Evolutionary conservation across 2,797 vertebrate species (phyloP).

Genomic region (Semotilus atromaculatus): DNA sequence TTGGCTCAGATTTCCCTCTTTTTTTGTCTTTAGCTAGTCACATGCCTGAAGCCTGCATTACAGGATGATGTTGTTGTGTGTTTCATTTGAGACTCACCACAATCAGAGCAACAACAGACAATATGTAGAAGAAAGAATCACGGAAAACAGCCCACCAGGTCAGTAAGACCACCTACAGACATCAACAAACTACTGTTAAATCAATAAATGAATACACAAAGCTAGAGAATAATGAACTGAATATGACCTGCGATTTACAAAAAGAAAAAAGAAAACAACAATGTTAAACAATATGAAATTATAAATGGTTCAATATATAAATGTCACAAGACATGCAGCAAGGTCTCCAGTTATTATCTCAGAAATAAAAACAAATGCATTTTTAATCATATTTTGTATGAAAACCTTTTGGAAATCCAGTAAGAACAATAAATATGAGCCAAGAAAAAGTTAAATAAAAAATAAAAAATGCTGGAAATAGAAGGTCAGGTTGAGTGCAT

Average conservation of each 20-base stretch:
- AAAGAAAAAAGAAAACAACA: neutral
- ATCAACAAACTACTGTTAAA: neutral
- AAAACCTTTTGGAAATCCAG: neutral
- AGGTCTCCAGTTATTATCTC: neutral
- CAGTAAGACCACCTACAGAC: slow-evolving; percentile 88
- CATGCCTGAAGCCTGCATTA: neutral
- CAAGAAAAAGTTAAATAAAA: neutral
- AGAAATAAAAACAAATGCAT: neutral
- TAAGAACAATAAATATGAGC: neutral
- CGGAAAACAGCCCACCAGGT: slow-evolving; percentile 96
- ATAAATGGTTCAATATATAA: neutral
- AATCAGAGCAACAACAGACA: slow-evolving; percentile 92
- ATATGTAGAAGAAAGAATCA: slow-evolving; percentile 92
- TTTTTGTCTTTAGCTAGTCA: neutral
- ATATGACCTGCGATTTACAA: neutral
- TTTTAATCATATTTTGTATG: neutral
- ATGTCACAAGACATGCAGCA: neutral
- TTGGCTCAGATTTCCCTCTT: neutral
- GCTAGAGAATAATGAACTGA: neutral
- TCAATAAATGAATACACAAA: neutral
- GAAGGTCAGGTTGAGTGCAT: neutral
- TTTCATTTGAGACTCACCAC: slow-evolving; percentile 81
- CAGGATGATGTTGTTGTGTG: neutral
- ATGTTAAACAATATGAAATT: no score
- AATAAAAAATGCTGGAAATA: neutral